Conservation (phyloP, 2,888 invertebrate genomes). For the Periphyllus acericola region DNA sequence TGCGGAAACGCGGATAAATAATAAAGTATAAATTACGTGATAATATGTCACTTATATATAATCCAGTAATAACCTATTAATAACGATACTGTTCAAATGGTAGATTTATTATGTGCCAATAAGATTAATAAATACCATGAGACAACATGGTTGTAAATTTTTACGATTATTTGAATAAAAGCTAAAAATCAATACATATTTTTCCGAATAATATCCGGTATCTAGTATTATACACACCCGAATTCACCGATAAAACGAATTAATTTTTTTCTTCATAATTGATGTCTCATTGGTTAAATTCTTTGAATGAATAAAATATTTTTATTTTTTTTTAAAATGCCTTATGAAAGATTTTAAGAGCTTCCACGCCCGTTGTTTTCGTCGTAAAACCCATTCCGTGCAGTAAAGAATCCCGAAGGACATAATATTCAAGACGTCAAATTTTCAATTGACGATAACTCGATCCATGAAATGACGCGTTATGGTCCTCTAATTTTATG, state of each 20-base stretch:
- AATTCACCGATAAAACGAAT: background rate
- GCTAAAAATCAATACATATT: background rate
- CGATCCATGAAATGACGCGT: too few species aligned
- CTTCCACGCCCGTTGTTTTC: too few species aligned
- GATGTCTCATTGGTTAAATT: background rate
- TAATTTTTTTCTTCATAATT: background rate
- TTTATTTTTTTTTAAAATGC: slow-evolving; percentile 1
- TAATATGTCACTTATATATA: background rate
- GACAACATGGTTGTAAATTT: background rate
- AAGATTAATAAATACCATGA: background rate
- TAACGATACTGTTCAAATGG: too few species aligned
- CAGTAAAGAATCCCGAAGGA: too few species aligned
- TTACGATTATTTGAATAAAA: background rate
- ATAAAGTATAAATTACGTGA: background rate
- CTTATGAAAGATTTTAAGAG: background rate
- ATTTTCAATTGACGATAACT: too few species aligned
- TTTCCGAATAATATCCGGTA: background rate
- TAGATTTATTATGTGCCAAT: too few species aligned
- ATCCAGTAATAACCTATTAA: background rate
- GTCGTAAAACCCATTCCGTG: too few species aligned
- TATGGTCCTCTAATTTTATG: too few species aligned
- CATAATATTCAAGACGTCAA: too few species aligned
- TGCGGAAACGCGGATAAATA: background rate
- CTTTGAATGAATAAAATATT: background rate
- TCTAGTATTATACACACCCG: background rate